Evolutionary conservation across 1,140 invertebrate species (phyloP).

Genomic region (Drosophila kohkoa): DNA sequence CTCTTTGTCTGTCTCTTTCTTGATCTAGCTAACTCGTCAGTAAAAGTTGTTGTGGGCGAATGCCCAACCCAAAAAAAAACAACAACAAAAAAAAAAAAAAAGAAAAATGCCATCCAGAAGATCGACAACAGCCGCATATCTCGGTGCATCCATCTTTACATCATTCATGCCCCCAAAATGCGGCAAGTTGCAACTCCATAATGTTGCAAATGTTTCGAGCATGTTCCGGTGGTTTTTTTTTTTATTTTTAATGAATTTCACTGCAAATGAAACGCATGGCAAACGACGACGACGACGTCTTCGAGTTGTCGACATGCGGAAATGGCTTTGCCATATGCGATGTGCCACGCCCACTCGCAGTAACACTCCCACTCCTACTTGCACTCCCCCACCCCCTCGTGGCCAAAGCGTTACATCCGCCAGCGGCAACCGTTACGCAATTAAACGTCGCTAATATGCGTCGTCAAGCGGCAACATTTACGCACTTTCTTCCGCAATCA

Average conservation of each 20-base stretch:
- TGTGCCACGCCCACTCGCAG: background rate
- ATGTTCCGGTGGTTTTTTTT: slow-evolving; percentile 20
- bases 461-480: slow-evolving; percentile 2
- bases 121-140: background rate
- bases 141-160: background rate
- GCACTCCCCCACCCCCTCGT: background rate
- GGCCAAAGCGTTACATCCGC: slow-evolving; percentile 24
- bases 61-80: slow-evolving; percentile 1
- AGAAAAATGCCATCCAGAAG: background rate
- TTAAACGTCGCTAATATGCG: slow-evolving; percentile 24
- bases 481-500: slow-evolving; percentile 10
- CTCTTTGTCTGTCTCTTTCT: background rate
- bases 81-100: no score
- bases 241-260: slow-evolving; percentile 23
- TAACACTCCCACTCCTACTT: background rate
- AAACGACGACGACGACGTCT: slow-evolving; percentile 5
- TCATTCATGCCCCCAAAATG: slow-evolving; percentile 18
- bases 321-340: slow-evolving; percentile 37
- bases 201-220: slow-evolving; percentile 15
- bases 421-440: slow-evolving; percentile 27
- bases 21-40: background rate
- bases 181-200: slow-evolving; percentile 9
- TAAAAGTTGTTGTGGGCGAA: background rate
- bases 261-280: slow-evolving; percentile 31
- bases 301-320: slow-evolving; percentile 29